A percentile compares a stretch with the other conserved stretches of the same genome.
Evolutionary conservation across 2,797 vertebrate genomes (phyloP).

Genomic region (Typhlichthys eigenmanni): DNA sequence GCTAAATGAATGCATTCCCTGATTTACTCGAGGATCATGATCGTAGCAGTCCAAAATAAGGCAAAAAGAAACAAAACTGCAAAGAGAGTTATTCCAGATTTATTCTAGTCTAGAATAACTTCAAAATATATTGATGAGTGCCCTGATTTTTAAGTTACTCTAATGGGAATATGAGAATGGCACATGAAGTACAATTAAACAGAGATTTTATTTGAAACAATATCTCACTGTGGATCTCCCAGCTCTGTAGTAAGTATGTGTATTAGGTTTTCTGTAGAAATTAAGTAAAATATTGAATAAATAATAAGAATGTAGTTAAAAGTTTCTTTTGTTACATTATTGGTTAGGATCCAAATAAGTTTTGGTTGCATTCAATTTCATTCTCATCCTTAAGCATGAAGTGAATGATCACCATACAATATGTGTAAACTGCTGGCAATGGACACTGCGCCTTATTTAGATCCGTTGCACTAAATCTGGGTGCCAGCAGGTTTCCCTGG

Average conservation of each 20-base stretch:
- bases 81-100: constrained; percentile 8
- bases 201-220: constrained; percentile 1
- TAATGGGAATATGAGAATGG: constrained; percentile 31
- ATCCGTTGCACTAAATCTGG: constrained; percentile 52
- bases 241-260: background rate
- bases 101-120: constrained; percentile 4
- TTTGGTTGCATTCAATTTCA: background rate
- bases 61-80: constrained; percentile 5
- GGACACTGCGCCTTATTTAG: constrained; percentile 49
- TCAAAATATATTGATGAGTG: constrained; percentile 7
- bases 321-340: no score
- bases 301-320: background rate
- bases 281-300: no score
- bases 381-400: constrained; percentile 33
- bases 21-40: constrained; percentile 29
- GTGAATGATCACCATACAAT: constrained; percentile 12
- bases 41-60: constrained; percentile 21
- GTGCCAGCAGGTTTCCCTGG: constrained; percentile 57
- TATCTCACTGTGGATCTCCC: constrained; percentile 5
- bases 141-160: constrained; percentile 39
- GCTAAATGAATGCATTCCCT: constrained; percentile 33
- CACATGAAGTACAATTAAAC: constrained; percentile 12
- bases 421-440: constrained; percentile 20
- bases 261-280: no score
- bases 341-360: background rate